Evolutionary conservation across 2,797 vertebrate species (phyloP).

Genomic region (Dendrocincla tyrannina): DNA sequence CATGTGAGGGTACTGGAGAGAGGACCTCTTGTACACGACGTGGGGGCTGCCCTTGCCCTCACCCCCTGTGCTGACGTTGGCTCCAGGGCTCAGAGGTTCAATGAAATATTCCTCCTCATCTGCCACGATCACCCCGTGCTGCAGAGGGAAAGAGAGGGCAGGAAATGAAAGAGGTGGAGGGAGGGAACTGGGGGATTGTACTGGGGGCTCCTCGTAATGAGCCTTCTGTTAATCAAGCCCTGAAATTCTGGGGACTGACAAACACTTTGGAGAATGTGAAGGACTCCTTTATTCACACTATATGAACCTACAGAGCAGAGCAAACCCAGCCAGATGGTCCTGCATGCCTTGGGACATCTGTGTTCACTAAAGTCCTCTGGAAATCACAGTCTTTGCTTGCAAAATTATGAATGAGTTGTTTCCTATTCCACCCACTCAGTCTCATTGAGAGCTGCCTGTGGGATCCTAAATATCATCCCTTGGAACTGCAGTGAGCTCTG

Average conservation of each 20-base stretch:
- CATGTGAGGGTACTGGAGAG: conserved; percentile 93
- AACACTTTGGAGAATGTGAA: neutral
- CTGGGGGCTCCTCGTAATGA: fast-evolving
- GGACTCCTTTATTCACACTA: neutral
- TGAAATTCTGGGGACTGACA: neutral
- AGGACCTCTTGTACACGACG: conserved; percentile 96
- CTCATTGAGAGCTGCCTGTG: neutral
- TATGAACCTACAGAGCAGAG: neutral
- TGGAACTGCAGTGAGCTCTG: neutral
- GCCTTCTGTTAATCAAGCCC: neutral
- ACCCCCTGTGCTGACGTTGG: conserved; percentile 78
- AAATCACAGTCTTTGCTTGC: neutral
- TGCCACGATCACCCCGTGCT: conserved; percentile 96
- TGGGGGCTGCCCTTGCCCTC: conserved; percentile 90
- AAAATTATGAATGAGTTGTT: conserved; percentile 5
- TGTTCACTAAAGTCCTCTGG: neutral
- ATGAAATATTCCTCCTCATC: conserved; percentile 97
- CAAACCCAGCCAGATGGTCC: neutral
- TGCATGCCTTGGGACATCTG: neutral
- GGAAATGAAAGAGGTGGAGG: neutral
- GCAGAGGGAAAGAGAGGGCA: neutral
- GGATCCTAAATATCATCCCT: neutral
- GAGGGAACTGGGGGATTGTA: neutral
- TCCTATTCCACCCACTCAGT: conserved; percentile 20
- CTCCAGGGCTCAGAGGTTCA: conserved; percentile 87